phyloP scores from a whole-genome alignment of 1,140 invertebrate species.

The Rhyacophila brunnea region DNA sequence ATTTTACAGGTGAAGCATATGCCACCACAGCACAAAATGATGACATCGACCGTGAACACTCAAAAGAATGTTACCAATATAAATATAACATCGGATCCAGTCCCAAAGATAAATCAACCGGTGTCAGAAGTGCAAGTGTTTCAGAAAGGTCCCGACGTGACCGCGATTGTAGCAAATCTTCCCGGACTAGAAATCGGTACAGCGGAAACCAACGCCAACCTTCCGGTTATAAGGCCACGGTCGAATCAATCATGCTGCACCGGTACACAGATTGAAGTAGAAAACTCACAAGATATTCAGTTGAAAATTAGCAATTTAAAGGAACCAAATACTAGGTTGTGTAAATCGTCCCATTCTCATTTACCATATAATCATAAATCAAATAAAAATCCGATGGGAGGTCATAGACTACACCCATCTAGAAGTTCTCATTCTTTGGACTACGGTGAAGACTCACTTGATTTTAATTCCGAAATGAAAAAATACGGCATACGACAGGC shows the following conservation, averaged over 20 bases:
- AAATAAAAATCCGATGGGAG: constrained; percentile 40
- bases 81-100: constrained; percentile 54
- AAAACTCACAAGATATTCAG: constrained; percentile 33
- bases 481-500: constrained; percentile 46
- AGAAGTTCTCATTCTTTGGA: constrained; percentile 41
- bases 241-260: constrained; percentile 58
- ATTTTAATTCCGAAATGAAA: constrained; percentile 40
- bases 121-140: constrained; percentile 62
- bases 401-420: constrained; percentile 50
- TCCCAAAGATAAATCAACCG: constrained; percentile 37
- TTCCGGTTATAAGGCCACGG: constrained; percentile 52
- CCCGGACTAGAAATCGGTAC: constrained; percentile 56
- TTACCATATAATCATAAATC: constrained; percentile 31
- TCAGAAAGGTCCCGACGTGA: constrained; percentile 54
- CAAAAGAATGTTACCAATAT: constrained; percentile 61
- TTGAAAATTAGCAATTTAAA: constrained; percentile 23
- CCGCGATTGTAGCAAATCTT: constrained; percentile 56
- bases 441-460: constrained; percentile 37
- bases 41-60: constrained; percentile 37
- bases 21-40: constrained; percentile 38
- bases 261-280: constrained; percentile 43
- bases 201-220: constrained; percentile 37
- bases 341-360: constrained; percentile 1
- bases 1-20: constrained; percentile 44
- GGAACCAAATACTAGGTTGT: constrained; percentile 13